These are phyloP conservation scores for Marronus borbonicus DNA, from an alignment of 2,888 invertebrate species.

Conservation along the genomic window DNA sequence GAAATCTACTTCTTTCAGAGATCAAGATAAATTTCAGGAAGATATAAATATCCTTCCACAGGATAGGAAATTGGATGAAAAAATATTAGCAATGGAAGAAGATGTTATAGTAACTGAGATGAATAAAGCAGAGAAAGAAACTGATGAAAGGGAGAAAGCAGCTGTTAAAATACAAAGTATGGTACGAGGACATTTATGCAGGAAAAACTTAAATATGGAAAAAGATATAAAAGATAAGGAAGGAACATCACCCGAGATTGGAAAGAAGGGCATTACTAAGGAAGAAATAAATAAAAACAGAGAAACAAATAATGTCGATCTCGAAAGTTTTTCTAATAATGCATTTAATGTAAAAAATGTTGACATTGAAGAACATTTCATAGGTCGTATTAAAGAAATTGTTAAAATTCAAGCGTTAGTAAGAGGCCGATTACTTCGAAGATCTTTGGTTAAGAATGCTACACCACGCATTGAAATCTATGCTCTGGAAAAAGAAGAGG, in stretches of 20 bases:
- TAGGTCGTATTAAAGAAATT: background rate
- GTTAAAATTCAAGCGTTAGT: conserved; percentile 27
- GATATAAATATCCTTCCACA: background rate
- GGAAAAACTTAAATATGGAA: background rate
- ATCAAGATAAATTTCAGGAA: background rate
- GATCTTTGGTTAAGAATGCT: conserved; percentile 4
- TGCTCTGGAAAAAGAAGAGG: too few relatives aligned
- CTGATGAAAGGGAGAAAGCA: background rate
- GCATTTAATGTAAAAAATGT: background rate
- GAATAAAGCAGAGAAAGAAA: too few relatives aligned
- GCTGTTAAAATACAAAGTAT: conserved; percentile 30
- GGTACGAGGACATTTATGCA: conserved; percentile 20
- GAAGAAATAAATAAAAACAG: too few relatives aligned
- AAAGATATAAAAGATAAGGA: background rate
- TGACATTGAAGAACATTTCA: background rate
- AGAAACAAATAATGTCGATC: too few relatives aligned
- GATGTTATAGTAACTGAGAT: background rate
- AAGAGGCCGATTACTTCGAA: conserved; percentile 26
- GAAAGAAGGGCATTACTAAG: too few relatives aligned
- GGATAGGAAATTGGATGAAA: background rate
- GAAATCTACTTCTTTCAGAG: background rate
- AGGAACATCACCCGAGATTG: too few relatives aligned
- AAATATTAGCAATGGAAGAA: background rate
- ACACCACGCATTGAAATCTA: too few relatives aligned
- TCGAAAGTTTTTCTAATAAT: background rate